Evolutionary conservation across 2,888 invertebrate species (phyloP).

Genomic region (Taenaris catops): DNA sequence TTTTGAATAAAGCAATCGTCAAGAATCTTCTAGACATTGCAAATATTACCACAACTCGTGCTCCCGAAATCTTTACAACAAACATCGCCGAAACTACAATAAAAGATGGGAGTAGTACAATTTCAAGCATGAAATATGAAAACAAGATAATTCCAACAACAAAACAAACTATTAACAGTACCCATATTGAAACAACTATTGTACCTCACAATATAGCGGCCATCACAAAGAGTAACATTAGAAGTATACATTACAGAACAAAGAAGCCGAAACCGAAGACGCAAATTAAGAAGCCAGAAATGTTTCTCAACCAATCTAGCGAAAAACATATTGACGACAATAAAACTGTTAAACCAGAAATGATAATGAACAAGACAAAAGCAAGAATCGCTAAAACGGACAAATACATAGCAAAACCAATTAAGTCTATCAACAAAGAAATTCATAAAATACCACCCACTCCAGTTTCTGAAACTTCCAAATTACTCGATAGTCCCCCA

Average conservation of each 20-base stretch:
- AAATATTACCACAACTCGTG: constrained; percentile 5
- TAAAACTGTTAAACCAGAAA: constrained; percentile 27
- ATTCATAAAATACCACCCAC: constrained; percentile 68
- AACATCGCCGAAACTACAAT: not conserved
- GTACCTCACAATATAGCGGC: constrained; percentile 52
- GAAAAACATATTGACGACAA: constrained; percentile 33
- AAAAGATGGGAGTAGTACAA: not conserved
- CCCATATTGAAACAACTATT: constrained; percentile 28
- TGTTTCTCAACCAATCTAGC: constrained; percentile 31
- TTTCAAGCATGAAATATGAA: not conserved
- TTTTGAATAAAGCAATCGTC: constrained; percentile 1
- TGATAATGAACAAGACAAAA: constrained; percentile 46
- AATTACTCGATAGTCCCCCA: constrained; percentile 41
- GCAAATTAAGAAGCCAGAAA: constrained; percentile 56
- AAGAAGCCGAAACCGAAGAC: constrained; percentile 60
- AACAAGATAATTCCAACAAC: constrained; percentile 1
- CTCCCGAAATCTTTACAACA: constrained; percentile 6
- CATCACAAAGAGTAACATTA: constrained; percentile 63
- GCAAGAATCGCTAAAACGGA: constrained; percentile 37
- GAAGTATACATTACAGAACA: constrained; percentile 59
- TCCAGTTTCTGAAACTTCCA: constrained; percentile 72
- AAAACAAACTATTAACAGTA: constrained; percentile 2
- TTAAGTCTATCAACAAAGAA: constrained; percentile 74
- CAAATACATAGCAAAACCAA: constrained; percentile 43
- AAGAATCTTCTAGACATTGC: constrained; percentile 4